Evolutionary conservation across 2,888 invertebrate genomes (phyloP).

Genomic region (Ophion obscuratus): DNA sequence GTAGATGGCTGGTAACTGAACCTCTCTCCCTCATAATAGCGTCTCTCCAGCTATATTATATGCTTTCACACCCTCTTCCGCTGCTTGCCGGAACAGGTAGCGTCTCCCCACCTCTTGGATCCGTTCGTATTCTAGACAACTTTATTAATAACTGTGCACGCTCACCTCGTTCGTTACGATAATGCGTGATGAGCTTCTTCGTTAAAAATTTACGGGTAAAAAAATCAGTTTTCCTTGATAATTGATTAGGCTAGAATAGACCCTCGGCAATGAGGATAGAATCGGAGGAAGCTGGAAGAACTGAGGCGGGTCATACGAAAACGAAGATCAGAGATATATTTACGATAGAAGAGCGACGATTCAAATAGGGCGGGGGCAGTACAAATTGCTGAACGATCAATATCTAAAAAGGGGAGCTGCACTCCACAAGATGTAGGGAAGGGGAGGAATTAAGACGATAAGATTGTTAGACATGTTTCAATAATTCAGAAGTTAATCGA

Average conservation of each 20-base stretch:
- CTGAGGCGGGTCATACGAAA: constrained; percentile 35
- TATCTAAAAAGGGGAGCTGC: constrained; percentile 37
- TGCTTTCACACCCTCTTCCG: constrained; percentile 64
- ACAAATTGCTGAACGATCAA: constrained; percentile 45
- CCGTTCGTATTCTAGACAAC: constrained; percentile 60
- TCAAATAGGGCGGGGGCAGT: constrained; percentile 6
- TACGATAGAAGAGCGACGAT: constrained; percentile 53
- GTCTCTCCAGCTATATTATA: constrained; percentile 60
- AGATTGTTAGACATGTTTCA: constrained; percentile 30
- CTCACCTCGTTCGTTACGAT: constrained; percentile 57
- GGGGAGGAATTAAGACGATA: constrained; percentile 32
- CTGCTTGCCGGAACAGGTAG: constrained; percentile 44
- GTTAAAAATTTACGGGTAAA: constrained; percentile 66
- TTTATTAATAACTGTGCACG: constrained; percentile 67
- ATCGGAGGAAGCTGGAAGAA: background rate
- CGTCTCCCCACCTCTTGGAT: constrained; percentile 12
- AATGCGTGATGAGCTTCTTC: constrained; percentile 62
- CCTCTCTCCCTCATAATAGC: constrained; percentile 38
- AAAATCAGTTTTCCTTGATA: constrained; percentile 59
- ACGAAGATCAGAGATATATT: constrained; percentile 32
- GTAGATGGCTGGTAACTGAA: constrained; percentile 21
- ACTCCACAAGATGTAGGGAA: background rate
- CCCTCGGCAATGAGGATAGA: background rate
- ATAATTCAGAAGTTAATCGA: constrained; percentile 12
- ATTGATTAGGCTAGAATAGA: constrained; percentile 41